phyloP scores from a whole-genome alignment of 2,797 vertebrate species.

The Paedocypris micromegethes region DNA sequence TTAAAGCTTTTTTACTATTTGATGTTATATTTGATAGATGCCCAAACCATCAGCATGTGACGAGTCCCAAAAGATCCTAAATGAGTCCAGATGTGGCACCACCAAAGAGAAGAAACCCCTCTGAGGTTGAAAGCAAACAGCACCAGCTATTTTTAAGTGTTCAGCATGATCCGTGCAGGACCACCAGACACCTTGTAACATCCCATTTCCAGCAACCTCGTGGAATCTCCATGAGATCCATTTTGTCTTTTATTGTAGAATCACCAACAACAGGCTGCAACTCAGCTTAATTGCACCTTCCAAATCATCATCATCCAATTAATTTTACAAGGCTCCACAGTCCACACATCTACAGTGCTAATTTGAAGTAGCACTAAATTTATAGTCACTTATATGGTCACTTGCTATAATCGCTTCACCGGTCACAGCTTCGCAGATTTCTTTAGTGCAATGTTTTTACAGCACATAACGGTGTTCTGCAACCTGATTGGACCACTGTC shows the following conservation, averaged over 20 bases:
- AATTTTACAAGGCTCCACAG: too few relatives aligned
- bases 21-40: neutral
- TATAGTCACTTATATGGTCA: too few relatives aligned
- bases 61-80: neutral
- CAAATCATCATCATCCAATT: too few relatives aligned
- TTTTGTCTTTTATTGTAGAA: neutral
- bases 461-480: too few relatives aligned
- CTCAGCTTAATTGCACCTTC: too few relatives aligned
- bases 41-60: neutral
- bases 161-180: neutral
- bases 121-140: neutral
- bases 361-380: too few relatives aligned
- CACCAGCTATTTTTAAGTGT: neutral
- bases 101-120: conserved; percentile 2
- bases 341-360: too few relatives aligned
- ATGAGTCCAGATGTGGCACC: conserved; percentile 5
- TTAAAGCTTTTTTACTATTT: neutral
- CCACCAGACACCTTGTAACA: too few relatives aligned
- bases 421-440: too few relatives aligned
- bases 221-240: neutral
- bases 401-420: too few relatives aligned
- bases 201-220: neutral
- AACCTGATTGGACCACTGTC: too few relatives aligned
- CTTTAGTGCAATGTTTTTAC: too few relatives aligned
- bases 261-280: neutral